Base-by-base conservation (phyloP, 2,888 invertebrate genomes). In the Ichneumon xanthorius region DNA sequence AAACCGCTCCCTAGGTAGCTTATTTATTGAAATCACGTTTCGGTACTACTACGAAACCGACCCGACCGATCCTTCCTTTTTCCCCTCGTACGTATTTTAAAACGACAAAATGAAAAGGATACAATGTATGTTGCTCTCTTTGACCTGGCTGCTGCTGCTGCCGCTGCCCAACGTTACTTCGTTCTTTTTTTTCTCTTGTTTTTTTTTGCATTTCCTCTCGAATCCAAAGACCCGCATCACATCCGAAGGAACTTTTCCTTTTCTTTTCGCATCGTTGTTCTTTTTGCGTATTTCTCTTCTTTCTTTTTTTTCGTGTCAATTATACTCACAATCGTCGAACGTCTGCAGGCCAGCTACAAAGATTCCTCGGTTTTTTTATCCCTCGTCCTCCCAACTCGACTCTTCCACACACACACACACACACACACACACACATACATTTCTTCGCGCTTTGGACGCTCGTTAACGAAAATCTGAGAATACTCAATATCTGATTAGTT, bases 21-120 rank as follows among this genome's bases (percentile, higher is more conserved):
- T 93, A 93, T 93, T 93, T 93, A 93, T 93, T 93, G 91, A 93
- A 92, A 92, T 91, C 92, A 91, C 88, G 88, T 91, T 92, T 92
- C 92, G 91, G 82, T 86, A 85, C 85, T 92, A 90, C 83, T 89
- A 87, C 81, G 87, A 87, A 85, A 88, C 79, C 87, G 78, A 86
- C 86, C 84, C 84, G 86, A 86, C 85, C 87, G 85, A 88, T 86
- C 85, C 88, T 88, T 88, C 87, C 86, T 88, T 86, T 84, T 85
- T 85, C 83, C 85, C 86, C 86, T 84, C 84, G 85, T 88, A 84
- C 86, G 84, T 88, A 85, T 86, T 84, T 72, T 72, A 86, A 70
- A 53, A 73, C 16, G 33, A 55, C 37, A 80, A 63, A 84, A 77
- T 55, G 11, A 40, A 53, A 68, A 78, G 45, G 33, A 77, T 63